These are phyloP conservation scores for Sceloporus tristichus DNA, from an alignment of 2,113 vertebrate genomes.

Conservation along the genomic window DNA sequence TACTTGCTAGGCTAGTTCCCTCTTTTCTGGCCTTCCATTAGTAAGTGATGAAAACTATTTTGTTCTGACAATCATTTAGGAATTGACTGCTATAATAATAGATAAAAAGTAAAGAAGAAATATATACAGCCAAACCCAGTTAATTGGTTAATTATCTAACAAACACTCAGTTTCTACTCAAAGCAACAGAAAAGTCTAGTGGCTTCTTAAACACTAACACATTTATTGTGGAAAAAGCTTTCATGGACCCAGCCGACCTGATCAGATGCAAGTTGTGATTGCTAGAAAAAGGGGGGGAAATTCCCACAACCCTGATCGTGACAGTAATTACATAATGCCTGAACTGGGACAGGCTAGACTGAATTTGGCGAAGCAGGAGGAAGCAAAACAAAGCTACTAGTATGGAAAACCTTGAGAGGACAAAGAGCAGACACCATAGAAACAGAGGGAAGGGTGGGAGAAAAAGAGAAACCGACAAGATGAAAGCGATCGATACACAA, in stretches of 20 bases:
- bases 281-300: slow-evolving; percentile 13
- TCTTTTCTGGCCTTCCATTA: no score
- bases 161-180: background rate
- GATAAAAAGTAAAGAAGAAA: no score
- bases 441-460: slow-evolving; percentile 17
- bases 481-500: background rate
- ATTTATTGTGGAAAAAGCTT: no score
- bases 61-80: no score
- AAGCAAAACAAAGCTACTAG: background rate
- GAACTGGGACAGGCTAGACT: background rate
- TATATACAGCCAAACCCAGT: no score
- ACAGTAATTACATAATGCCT: slow-evolving; percentile 8
- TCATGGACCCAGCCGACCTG: no score
- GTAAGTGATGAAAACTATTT: no score
- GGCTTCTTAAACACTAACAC: no score
- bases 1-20: no score
- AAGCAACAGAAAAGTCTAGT: no score
- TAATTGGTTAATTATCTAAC: background rate
- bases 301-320: background rate
- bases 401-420: slow-evolving; percentile 41
- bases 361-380: background rate
- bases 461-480: background rate
- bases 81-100: no score
- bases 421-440: slow-evolving; percentile 23
- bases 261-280: slow-evolving; percentile 9